Conservation (phyloP, 2,888 invertebrate species). For the Drosophila putrida region DNA sequence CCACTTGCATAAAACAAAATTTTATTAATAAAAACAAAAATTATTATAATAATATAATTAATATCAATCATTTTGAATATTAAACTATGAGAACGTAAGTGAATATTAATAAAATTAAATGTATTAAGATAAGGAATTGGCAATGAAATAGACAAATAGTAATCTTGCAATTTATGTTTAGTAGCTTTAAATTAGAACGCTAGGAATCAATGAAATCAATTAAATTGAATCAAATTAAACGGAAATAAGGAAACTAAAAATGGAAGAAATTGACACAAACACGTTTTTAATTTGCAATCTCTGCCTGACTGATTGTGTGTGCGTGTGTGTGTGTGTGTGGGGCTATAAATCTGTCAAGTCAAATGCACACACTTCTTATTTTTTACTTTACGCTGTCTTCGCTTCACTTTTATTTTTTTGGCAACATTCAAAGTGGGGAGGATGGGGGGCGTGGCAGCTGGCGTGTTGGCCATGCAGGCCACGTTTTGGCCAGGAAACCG, state of each 20-base stretch:
- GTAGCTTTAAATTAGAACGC: no score
- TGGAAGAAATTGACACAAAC: constrained; percentile 52
- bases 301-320: neutral
- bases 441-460: neutral
- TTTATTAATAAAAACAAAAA: no score
- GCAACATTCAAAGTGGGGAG: constrained; percentile 14
- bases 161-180: no score
- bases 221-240: no score
- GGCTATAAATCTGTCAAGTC: constrained; percentile 59
- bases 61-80: no score
- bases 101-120: neutral
- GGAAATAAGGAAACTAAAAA: constrained; percentile 22
- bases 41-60: no score
- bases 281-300: constrained; percentile 63
- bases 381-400: constrained; percentile 46
- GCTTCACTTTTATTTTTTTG: constrained; percentile 26
- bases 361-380: constrained; percentile 51
- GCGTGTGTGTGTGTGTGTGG: constrained; percentile 2
- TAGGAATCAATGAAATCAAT: no score
- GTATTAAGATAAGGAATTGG: no score
- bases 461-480: constrained; percentile 32
- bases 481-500: constrained; percentile 58
- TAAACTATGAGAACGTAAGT: no score
- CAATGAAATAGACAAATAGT: no score
- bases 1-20: no score